These are phyloP conservation scores for Choreutis nemorana DNA, from an alignment of 2,888 invertebrate genomes.

Conservation along the genomic window DNA sequence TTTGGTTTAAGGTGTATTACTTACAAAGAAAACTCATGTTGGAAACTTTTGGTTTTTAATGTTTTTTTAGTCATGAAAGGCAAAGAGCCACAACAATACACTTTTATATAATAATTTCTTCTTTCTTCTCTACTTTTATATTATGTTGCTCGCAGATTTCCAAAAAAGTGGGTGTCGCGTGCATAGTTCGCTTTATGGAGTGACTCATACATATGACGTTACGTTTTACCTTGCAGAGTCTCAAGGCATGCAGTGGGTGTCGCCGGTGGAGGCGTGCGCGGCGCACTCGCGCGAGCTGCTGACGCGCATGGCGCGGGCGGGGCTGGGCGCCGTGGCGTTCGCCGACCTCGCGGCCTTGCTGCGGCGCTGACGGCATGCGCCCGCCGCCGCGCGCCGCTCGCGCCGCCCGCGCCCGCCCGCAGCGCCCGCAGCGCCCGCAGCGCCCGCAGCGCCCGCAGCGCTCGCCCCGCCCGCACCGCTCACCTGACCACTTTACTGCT, in stretches of 20 bases:
- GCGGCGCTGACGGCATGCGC: constrained; percentile 69
- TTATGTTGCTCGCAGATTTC: too few relatives aligned
- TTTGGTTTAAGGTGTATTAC: too few relatives aligned
- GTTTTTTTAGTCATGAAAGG: too few relatives aligned
- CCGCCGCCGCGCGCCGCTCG: constrained; percentile 6
- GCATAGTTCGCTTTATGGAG: too few relatives aligned
- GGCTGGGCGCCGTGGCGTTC: constrained; percentile 94
- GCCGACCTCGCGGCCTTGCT: constrained; percentile 88
- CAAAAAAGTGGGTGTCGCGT: too few relatives aligned
- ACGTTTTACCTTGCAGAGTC: constrained; percentile 72
- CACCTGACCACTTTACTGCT: background rate
- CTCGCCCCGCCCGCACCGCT: background rate
- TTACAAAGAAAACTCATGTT: too few relatives aligned
- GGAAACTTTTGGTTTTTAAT: too few relatives aligned
- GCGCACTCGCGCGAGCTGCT: constrained; percentile 90
- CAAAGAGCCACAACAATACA: too few relatives aligned
- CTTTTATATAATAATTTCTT: too few relatives aligned
- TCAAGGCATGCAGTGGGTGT: constrained; percentile 87
- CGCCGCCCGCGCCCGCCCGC: constrained; percentile 1
- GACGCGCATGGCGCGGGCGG: constrained; percentile 87
- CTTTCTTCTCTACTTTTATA: too few relatives aligned
- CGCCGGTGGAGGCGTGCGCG: constrained; percentile 92
- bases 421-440: constrained; percentile 3
- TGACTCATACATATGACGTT: background rate
- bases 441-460: background rate